Evolutionary conservation across 1,140 invertebrate genomes (phyloP).

Genomic region (Harpegnathos saltator): DNA sequence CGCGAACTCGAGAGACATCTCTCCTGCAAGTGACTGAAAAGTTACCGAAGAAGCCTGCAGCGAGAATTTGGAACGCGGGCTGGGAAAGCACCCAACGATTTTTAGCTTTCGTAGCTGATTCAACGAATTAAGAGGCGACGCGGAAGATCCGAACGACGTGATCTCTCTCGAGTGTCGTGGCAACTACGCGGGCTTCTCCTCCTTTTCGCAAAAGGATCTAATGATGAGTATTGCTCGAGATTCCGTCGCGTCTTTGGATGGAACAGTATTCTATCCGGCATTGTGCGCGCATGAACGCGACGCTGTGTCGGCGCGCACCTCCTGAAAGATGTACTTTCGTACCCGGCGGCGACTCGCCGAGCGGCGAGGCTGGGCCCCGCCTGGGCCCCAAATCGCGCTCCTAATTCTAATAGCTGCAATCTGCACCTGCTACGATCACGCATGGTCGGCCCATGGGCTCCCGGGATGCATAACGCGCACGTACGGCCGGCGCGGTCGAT

Average conservation of each 20-base stretch:
- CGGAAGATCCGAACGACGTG: background rate
- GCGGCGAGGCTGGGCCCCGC: background rate
- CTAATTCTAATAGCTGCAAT: constrained; percentile 65
- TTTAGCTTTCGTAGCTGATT: no score
- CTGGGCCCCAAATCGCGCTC: constrained; percentile 20
- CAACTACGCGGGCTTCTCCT: no score
- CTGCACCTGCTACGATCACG: constrained; percentile 56
- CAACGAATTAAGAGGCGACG: no score
- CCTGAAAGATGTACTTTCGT: constrained; percentile 43
- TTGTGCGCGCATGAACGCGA: background rate
- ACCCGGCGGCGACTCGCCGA: constrained; percentile 22
- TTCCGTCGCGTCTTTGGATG: no score
- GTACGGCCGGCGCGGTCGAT: constrained; percentile 1
- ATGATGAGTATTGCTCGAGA: no score
- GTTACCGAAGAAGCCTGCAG: no score
- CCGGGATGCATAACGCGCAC: background rate
- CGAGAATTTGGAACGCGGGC: no score
- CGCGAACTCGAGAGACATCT: no score
- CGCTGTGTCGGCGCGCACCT: background rate
- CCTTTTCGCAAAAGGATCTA: no score
- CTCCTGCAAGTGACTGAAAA: no score
- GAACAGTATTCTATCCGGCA: background rate
- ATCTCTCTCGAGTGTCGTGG: background rate
- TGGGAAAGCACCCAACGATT: no score
- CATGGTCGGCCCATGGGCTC: background rate